These are phyloP conservation scores for Megalopta genalis DNA, from an alignment of 1,140 invertebrate genomes.

Conservation along the genomic window DNA sequence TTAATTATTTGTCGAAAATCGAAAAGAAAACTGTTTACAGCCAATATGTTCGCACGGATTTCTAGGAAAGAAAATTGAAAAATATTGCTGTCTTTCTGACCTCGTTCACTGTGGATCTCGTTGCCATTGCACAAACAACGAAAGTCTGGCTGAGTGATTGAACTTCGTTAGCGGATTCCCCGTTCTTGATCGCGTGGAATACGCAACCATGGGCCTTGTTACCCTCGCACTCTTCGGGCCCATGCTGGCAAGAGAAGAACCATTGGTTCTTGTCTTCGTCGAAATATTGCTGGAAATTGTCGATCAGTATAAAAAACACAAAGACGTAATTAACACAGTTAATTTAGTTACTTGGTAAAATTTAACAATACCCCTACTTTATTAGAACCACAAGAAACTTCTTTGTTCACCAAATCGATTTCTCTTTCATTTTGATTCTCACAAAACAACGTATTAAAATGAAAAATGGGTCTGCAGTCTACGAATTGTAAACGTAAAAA, in stretches of 20 bases:
- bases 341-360: no score
- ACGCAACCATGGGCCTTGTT: constrained; percentile 85
- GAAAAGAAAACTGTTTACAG: no score
- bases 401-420: no score
- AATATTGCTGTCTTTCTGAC: constrained; percentile 63
- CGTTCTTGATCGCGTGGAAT: constrained; percentile 72
- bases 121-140: constrained; percentile 81
- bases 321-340: no score
- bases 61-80: neutral
- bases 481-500: no score
- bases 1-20: no score
- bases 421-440: no score
- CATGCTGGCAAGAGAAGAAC: constrained; percentile 85
- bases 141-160: constrained; percentile 78
- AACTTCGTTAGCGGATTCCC: constrained; percentile 70
- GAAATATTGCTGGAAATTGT: constrained; percentile 64
- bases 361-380: no score
- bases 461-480: no score
- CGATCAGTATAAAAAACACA: neutral
- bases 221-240: constrained; percentile 83
- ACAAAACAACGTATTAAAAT: no score
- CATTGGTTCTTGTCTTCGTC: constrained; percentile 72
- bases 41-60: neutral
- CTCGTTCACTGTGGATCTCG: constrained; percentile 67
- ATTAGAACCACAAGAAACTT: no score